Evolutionary conservation across 2,797 vertebrate genomes (phyloP), one percentile per base, ranked within the genome.

Genomic region (Diglossa cyanea): DNA sequence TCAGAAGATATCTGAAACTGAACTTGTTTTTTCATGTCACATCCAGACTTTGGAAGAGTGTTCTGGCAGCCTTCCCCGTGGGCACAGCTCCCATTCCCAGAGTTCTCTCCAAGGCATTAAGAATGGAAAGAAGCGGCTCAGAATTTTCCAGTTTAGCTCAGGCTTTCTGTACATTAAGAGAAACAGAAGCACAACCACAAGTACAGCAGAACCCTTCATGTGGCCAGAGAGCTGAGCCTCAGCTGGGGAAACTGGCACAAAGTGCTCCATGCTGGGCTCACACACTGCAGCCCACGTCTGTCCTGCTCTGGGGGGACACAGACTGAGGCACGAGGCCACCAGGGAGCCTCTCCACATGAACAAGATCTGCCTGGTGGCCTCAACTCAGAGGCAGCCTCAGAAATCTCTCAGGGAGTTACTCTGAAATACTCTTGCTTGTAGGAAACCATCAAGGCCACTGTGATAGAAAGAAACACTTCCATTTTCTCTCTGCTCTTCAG

Each of bases 101-200:
- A 72, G 82, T 86, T 90, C 91, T 86, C 87, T 96, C 91, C 91
- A 91, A 90, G 93, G 85, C 79, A 84, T 55, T 94, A 67, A 94
- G 93, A 76, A 88, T 95, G 94, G 94, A 96, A 96, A 97, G 30
- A 91, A 94, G 93, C 94, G 94, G 95, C 87, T 84, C 84, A 94
- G 91, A 96, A 94, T 96, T 96, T 97, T 96, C 95, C 95, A 95
- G 87, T 66, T 90, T 47, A 83, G 85, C 54, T 96, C 93, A 66
- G 87, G 58, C 93, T 60, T 62, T 57, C 76, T 28, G 70, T 66
- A 66, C 3, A 2, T 74, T 91, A 17, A 80, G 74, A 67, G 84
- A 70, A 95, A 58, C 85, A 95, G 94, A 88, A 94, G 93, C 79
- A 86, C 28, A 77, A 91, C 92, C 84, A 77, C 89, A 91, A 96